Evolutionary conservation across 2,113 vertebrate genomes (phyloP), one percentile per base, ranked within the genome.

Genomic region (Sigmodon hispidus): DNA sequence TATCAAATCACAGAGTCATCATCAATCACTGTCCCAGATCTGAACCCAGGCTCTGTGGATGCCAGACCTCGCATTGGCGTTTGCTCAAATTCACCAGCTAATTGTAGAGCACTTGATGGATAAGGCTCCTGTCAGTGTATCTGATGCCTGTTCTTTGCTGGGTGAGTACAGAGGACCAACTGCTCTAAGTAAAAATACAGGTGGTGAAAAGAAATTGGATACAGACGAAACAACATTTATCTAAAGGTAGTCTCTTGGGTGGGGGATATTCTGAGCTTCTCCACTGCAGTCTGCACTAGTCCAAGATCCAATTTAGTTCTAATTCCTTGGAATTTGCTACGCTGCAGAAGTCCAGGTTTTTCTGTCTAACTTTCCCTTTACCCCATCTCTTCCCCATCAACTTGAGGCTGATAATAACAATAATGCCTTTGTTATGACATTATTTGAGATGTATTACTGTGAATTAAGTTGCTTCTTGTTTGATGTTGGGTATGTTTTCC

Each of bases 31-130:
- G 13, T 40, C 57, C 69, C 50, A 34, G 83, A 40, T 65, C 77
- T 70, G 85, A 26, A 83, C 70, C 86, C 63, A 48, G 93, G 65
- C 81, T 91, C 73, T 91, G 36, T 59, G 89, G 80, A 88, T 92
- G 72, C 45, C 89, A 95, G 72, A 76, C 61, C 31, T 79, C 26
- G 26, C 7, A 0, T 50, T 72, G 90, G 76, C 43, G n/a, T 63
- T 76, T 85, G 59, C 36, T 52, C 59, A 65, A 48, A 45, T 88
- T 72, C 34, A 16, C 1, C 9, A 0, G 69, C 40, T 81, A 43
- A 45, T 26, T 15, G 17, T 15, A 34, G 15, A 59, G 50, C 0
- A 5, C 31, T 40, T 86, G 70, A 61, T 0, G 24, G 93, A 72
- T 24, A 72, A 75, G 67, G 48, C 36, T 55, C 4, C 4, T 0